Conservation (phyloP, 2,113 vertebrate species). For the Pomatorhinus ruficollis region DNA sequence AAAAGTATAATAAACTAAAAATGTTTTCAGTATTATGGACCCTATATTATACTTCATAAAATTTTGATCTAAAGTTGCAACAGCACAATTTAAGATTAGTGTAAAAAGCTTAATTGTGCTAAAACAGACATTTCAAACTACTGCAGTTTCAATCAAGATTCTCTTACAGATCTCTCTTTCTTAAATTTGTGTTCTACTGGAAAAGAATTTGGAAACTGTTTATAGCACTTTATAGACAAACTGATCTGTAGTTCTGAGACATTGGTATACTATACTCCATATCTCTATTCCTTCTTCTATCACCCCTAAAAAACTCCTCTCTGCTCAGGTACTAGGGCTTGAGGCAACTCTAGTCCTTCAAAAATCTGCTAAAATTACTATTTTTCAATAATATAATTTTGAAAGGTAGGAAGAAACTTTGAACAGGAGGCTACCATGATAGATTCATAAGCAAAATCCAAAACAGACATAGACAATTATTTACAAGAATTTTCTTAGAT, state of each 20-base stretch:
- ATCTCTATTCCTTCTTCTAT: not conserved
- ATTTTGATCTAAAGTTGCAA: not conserved
- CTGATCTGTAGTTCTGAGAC: not conserved
- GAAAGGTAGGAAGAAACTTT: not conserved
- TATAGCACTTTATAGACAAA: not conserved
- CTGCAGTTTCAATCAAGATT: not conserved
- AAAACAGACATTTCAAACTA: not conserved
- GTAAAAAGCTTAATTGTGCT: not conserved
- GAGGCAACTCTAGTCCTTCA: not conserved
- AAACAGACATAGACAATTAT: not conserved
- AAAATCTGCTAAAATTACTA: not conserved
- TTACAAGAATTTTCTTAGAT: not conserved
- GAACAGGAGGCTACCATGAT: not conserved
- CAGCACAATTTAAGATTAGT: not conserved
- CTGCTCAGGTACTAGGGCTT: not conserved
- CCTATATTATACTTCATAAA: not conserved
- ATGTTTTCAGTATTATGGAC: not conserved
- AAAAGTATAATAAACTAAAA: not conserved
- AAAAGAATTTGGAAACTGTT: not conserved
- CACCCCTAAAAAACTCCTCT: not conserved
- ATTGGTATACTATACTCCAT: not conserved
- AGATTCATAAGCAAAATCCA: not conserved
- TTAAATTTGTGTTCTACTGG: not conserved
- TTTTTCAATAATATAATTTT: not conserved
- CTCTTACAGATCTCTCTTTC: not conserved